A percentile compares a stretch with the other conserved stretches of the same genome.
Evolutionary conservation across 2,888 invertebrate genomes (phyloP).

Genomic region (Diplazon laetatorius): DNA sequence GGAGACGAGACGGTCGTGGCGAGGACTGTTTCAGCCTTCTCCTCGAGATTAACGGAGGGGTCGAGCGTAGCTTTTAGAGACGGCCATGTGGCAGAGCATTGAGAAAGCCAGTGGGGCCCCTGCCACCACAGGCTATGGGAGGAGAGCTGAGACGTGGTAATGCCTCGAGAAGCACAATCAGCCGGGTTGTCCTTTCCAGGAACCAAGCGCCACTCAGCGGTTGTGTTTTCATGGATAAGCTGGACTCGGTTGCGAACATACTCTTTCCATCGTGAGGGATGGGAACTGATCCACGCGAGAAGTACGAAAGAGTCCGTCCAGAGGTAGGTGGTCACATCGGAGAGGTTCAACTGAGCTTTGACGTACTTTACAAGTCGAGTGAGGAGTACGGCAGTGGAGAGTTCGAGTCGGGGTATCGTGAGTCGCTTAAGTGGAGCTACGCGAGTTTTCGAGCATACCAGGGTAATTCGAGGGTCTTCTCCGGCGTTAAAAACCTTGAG

Average conservation of each 20-base stretch:
- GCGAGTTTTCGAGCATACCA: conserved; percentile 51
- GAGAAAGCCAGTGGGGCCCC: not conserved
- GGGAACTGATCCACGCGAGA: conserved; percentile 58
- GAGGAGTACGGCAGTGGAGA: no score
- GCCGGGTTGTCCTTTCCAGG: not conserved
- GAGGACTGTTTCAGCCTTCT: not conserved
- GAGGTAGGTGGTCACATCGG: not conserved
- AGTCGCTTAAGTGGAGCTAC: conserved; percentile 48
- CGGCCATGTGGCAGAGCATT: not conserved
- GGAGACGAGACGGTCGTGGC: not conserved
- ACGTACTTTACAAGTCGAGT: conserved; percentile 24
- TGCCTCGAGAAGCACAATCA: not conserved
- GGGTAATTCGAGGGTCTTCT: not conserved
- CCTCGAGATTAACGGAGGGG: not conserved
- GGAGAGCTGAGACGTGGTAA: conserved; percentile 1
- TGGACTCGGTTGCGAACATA: conserved; percentile 69
- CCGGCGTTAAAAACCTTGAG: not conserved
- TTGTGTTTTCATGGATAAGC: not conserved
- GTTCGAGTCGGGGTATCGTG: no score
- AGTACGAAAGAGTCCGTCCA: conserved; percentile 58
- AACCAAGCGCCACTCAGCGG: not conserved
- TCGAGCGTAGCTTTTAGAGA: conserved; percentile 14
- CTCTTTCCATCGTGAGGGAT: conserved; percentile 61
- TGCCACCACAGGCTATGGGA: not conserved
- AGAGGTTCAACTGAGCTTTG: not conserved